Percentiles rank a stretch among this genome's conserved stretches.
phyloP scores from a whole-genome alignment of 2,113 vertebrate genomes.

The Strix aluco region DNA sequence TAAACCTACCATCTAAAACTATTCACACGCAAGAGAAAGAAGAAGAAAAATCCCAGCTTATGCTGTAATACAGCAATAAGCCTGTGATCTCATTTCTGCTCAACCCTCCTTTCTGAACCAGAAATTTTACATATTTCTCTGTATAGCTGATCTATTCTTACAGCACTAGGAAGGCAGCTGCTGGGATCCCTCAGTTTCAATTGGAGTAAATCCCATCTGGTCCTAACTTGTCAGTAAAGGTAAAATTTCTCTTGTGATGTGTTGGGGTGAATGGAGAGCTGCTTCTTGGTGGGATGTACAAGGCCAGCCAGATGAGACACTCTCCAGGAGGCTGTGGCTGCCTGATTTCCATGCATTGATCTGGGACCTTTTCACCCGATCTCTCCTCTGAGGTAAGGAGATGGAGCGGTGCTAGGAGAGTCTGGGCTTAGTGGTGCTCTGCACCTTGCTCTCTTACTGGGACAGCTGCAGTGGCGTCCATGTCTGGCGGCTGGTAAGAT shows the following conservation, averaged over 20 bases:
- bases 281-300: fast-evolving
- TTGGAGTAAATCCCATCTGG: neutral
- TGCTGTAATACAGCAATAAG: neutral
- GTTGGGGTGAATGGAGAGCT: neutral
- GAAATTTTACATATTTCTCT: neutral
- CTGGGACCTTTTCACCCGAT: neutral
- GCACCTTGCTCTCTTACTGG: fast-evolving
- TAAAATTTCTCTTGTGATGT: neutral
- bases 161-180: neutral
- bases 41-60: neutral
- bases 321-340: neutral
- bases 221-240: neutral
- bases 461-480: fast-evolving
- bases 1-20: neutral
- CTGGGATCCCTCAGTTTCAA: neutral
- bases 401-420: neutral
- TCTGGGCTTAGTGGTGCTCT: neutral
- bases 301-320: neutral
- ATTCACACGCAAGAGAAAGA: neutral
- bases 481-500: neutral
- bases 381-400: neutral
- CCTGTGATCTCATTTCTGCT: neutral
- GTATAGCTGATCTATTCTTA: neutral
- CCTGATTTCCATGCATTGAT: neutral
- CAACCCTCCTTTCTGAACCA: neutral